A percentile compares a stretch with the other conserved stretches of the same genome.
Conservation (phyloP, 64 coral and sea anemone species). For the Anthopleura sola region DNA sequence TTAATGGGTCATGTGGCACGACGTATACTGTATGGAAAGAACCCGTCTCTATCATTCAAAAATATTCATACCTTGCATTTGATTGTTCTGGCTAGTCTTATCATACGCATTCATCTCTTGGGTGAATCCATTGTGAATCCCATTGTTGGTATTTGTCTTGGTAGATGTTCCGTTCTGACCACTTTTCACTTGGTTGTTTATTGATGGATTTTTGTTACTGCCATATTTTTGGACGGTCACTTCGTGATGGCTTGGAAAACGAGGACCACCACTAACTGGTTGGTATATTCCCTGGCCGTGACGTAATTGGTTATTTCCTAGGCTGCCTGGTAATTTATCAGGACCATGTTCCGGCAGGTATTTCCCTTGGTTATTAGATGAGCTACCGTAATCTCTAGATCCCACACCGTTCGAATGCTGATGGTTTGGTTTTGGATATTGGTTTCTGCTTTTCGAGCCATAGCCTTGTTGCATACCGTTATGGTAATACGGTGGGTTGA, state of each 20-base stretch:
- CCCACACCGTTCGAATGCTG: neutral
- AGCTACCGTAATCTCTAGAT: neutral
- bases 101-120: neutral
- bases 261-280: neutral
- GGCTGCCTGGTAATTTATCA: neutral
- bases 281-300: neutral
- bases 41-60: no score
- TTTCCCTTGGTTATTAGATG: neutral
- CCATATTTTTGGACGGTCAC: neutral
- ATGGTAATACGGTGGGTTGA: neutral
- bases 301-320: neutral
- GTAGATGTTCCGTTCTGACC: neutral
- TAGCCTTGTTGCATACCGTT: neutral
- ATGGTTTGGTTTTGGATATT: neutral
- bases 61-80: neutral
- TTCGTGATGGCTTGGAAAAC: neutral
- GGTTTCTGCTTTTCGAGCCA: neutral
- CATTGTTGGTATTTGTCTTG: neutral
- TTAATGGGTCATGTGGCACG: no score
- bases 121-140: neutral
- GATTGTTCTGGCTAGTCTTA: neutral
- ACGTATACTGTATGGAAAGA: no score
- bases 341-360: neutral
- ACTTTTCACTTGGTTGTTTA: neutral
- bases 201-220: neutral